Evolutionary conservation across 2,113 vertebrate genomes (phyloP).

Genomic region (Semicossyphus pulcher): DNA sequence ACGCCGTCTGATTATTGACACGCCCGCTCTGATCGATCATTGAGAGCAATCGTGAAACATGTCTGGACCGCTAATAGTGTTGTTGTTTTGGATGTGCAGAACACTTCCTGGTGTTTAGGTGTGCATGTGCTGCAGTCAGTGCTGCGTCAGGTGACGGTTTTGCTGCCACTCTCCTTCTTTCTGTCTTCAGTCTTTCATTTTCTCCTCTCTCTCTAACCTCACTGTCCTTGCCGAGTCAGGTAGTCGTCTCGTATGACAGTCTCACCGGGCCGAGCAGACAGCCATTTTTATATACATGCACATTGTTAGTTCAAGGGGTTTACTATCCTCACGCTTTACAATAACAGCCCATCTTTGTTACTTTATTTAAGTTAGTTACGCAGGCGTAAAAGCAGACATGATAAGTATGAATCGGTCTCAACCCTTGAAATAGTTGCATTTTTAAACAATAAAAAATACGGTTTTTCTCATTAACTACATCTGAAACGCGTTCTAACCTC

Average conservation of each 20-base stretch:
- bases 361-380: conserved; percentile 10
- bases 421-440: no score
- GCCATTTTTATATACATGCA: conserved; percentile 62
- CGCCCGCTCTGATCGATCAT: not conserved
- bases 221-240: conserved; percentile 78
- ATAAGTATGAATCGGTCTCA: not conserved
- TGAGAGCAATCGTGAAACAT: not conserved
- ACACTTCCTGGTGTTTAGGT: not conserved
- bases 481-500: not conserved
- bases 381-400: not conserved
- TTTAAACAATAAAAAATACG: no score
- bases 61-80: not conserved
- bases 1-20: conserved; percentile 20
- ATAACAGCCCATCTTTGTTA: conserved; percentile 4
- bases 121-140: conserved; percentile 36
- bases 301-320: conserved; percentile 11
- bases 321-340: conserved; percentile 16
- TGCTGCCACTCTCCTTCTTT: conserved; percentile 26
- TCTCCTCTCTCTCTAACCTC: conserved; percentile 27
- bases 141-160: conserved; percentile 57
- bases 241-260: conserved; percentile 71
- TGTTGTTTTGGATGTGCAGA: not conserved
- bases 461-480: not conserved
- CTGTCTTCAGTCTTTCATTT: conserved; percentile 30
- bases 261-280: conserved; percentile 48